Conservation (phyloP, 1,140 invertebrate genomes). For the Euura saliciscinereae region DNA sequence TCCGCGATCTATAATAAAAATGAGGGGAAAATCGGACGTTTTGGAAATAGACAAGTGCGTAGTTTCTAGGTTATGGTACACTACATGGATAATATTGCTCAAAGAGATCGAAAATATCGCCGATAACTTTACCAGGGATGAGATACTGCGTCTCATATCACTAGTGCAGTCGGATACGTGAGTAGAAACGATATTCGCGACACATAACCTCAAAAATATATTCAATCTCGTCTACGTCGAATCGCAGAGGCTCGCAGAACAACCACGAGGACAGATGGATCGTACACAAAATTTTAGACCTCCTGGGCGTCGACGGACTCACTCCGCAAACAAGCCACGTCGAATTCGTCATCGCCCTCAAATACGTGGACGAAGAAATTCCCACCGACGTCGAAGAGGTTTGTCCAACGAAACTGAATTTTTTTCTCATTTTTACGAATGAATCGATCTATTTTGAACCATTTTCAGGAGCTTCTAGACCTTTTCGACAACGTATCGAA, state of each 20-base stretch:
- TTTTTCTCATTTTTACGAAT: neutral
- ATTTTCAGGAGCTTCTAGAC: constrained; percentile 33
- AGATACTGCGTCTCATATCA: neutral
- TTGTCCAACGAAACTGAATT: neutral
- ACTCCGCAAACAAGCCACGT: constrained; percentile 18
- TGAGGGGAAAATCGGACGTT: constrained; percentile 9
- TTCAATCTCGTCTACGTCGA: too few species aligned
- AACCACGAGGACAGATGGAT: neutral
- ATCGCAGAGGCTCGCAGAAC: neutral
- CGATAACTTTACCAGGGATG: neutral
- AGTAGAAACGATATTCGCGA: neutral
- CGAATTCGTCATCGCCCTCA: constrained; percentile 25
- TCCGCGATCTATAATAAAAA: neutral
- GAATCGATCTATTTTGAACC: constrained; percentile 4
- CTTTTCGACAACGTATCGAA: constrained; percentile 28
- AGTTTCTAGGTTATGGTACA: constrained; percentile 37
- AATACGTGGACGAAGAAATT: constrained; percentile 25
- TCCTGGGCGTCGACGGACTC: neutral
- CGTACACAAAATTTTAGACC: neutral
- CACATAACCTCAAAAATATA: too few species aligned
- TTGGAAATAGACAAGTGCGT: constrained; percentile 24
- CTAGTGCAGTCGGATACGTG: neutral
- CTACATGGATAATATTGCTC: constrained; percentile 23
- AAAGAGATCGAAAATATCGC: constrained; percentile 10
- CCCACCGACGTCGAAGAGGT: constrained; percentile 28